phyloP scores from a whole-genome alignment of 1,140 invertebrate genomes.

The Pogonus chalceus region DNA sequence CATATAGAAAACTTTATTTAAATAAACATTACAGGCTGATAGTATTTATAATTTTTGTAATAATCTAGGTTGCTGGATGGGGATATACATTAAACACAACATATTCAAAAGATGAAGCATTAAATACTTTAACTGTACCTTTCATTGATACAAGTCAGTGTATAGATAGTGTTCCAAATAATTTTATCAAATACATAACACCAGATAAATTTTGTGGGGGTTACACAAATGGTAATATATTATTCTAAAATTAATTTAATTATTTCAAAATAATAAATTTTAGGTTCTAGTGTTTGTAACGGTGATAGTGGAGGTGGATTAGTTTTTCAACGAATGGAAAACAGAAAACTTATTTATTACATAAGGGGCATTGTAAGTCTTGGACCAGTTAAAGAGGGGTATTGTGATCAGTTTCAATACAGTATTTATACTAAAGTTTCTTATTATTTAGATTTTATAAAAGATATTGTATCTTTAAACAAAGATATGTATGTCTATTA shows the following conservation, averaged over 20 bases:
- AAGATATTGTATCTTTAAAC: no score
- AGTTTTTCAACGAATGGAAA: conserved; percentile 18
- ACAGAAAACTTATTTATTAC: conserved; percentile 24
- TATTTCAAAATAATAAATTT: no score
- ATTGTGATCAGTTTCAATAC: conserved; percentile 26
- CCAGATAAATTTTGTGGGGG: conserved; percentile 23
- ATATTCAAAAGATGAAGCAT: conserved; percentile 9
- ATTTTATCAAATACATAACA: conserved; percentile 10
- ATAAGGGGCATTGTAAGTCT: conserved; percentile 30
- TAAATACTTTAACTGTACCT: conserved; percentile 16
- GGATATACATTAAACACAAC: conserved; percentile 23
- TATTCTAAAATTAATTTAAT: no score
- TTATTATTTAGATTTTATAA: conserved; percentile 8
- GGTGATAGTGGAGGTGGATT: conserved; percentile 32
- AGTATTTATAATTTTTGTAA: no score
- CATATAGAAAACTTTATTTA: no score
- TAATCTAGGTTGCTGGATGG: conserved; percentile 36
- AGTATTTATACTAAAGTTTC: conserved; percentile 26
- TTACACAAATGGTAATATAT: conserved; percentile 4
- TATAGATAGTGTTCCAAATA: conserved; percentile 2
- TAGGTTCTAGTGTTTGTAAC: conserved; percentile 26
- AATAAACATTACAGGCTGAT: no score
- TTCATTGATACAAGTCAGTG: conserved; percentile 7
- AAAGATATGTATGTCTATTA: no score
- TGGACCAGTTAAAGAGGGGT: conserved; percentile 18